Conservation (phyloP, 2,113 vertebrate species). For the Calidris pugnax region DNA sequence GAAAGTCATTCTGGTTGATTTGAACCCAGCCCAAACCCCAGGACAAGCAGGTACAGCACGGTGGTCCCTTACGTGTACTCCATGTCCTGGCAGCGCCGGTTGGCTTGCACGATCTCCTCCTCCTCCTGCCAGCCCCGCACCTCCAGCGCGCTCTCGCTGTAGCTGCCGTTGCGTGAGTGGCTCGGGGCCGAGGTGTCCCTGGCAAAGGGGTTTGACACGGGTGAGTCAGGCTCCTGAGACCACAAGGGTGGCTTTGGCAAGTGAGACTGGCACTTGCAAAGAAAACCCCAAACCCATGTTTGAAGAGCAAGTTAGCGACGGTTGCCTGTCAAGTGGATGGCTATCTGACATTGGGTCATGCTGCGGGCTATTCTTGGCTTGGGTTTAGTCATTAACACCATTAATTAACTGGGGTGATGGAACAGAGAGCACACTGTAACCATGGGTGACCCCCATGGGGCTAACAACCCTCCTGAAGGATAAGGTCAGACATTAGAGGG, state of each 20-base stretch:
- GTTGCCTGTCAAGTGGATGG: accelerated
- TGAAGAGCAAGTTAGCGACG: background rate
- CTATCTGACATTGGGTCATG: background rate
- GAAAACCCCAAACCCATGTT: background rate
- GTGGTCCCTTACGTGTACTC: slow-evolving; percentile 81
- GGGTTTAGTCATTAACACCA: background rate
- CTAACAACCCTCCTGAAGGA: background rate
- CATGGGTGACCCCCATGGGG: background rate
- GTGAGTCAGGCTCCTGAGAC: background rate
- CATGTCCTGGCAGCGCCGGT: slow-evolving; percentile 85
- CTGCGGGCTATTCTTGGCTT: background rate
- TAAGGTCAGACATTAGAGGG: background rate
- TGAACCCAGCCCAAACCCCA: background rate
- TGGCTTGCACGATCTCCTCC: slow-evolving; percentile 81
- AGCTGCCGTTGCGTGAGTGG: slow-evolving; percentile 84
- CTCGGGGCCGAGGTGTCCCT: slow-evolving; percentile 79
- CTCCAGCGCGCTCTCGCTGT: slow-evolving; percentile 76
- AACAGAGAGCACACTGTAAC: background rate
- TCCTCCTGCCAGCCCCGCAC: slow-evolving; percentile 83
- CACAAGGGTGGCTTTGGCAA: background rate
- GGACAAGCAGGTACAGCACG: accelerated
- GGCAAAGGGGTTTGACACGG: accelerated
- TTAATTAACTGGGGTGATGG: background rate
- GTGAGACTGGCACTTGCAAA: background rate
- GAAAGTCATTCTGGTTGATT: background rate